Conservation (phyloP, 2,888 invertebrate species). For the Orthosia cruda region DNA sequence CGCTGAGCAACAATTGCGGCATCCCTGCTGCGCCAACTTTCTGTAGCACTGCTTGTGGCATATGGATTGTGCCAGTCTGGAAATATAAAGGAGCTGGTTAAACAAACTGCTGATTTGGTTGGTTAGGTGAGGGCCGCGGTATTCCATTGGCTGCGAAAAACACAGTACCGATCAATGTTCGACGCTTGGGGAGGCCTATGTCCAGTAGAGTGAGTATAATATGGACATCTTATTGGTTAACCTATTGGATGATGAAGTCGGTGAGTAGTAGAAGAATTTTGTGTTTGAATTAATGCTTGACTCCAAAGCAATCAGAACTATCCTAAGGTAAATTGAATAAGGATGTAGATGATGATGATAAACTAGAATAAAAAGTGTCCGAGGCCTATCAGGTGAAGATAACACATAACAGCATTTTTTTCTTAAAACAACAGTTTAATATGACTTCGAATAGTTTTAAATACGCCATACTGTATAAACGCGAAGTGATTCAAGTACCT, state of each 20-base stretch:
- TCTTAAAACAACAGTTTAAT: slow-evolving; percentile 2
- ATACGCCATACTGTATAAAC: background rate
- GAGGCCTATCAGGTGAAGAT: background rate
- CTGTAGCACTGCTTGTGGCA: slow-evolving; percentile 90
- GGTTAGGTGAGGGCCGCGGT: too few relatives aligned
- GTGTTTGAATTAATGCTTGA: background rate
- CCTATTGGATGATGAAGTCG: too few relatives aligned
- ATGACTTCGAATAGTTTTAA: slow-evolving; percentile 7
- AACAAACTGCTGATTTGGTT: background rate
- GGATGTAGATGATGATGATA: background rate
- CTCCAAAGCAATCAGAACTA: background rate
- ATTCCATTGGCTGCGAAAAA: background rate
- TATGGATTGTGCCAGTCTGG: slow-evolving; percentile 92
- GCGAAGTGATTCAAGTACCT: slow-evolving; percentile 34
- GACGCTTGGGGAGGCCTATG: too few relatives aligned
- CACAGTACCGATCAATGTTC: background rate
- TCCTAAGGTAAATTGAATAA: background rate
- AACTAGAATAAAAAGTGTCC: background rate
- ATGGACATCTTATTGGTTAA: too few relatives aligned
- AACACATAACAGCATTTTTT: background rate
- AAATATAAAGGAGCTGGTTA: slow-evolving; percentile 52
- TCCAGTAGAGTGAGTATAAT: too few relatives aligned
- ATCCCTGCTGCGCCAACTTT: slow-evolving; percentile 89
- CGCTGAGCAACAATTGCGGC: slow-evolving; percentile 87
- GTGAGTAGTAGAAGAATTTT: background rate